These are phyloP conservation scores for Drosophila quadrilineata DNA, from an alignment of 1,140 invertebrate species.

Conservation along the genomic window DNA sequence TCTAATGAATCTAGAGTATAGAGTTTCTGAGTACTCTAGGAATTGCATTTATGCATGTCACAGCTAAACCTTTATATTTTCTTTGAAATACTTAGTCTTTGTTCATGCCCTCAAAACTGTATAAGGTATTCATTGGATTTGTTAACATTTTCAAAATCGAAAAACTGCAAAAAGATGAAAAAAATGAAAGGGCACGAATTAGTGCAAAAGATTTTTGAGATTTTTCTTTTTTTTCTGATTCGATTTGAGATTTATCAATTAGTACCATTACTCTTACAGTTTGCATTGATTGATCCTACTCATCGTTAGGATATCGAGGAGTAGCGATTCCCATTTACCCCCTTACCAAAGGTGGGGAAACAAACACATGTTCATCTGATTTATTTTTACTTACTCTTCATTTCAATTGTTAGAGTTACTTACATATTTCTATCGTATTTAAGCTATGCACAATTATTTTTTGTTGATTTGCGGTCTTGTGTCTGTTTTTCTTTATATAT, in stretches of 20 bases:
- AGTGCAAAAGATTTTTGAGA: constrained; percentile 49
- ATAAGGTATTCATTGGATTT: constrained; percentile 22
- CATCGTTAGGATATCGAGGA: constrained; percentile 7
- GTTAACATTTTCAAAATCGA: constrained; percentile 72
- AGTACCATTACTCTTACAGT: not conserved
- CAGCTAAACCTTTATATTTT: constrained; percentile 44
- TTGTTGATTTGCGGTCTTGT: constrained; percentile 41
- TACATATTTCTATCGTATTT: constrained; percentile 70
- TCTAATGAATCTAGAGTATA: constrained; percentile 19
- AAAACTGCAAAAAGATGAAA: constrained; percentile 79
- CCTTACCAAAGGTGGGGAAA: constrained; percentile 78
- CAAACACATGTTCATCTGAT: constrained; percentile 67
- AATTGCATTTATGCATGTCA: constrained; percentile 9
- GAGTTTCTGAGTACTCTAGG: constrained; percentile 22
- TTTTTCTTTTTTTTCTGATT: constrained; percentile 22
- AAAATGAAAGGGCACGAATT: constrained; percentile 69
- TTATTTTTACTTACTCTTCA: constrained; percentile 78
- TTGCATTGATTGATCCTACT: constrained; percentile 22
- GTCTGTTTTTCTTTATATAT: constrained; percentile 17
- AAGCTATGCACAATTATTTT: constrained; percentile 63
- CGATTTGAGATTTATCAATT: constrained; percentile 17
- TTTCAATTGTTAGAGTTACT: constrained; percentile 74
- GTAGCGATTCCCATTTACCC: constrained; percentile 64
- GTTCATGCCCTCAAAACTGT: constrained; percentile 27
- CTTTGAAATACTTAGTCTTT: constrained; percentile 51